Base-by-base conservation (phyloP, 2,113 vertebrate genomes). In the Gadus macrocephalus region DNA sequence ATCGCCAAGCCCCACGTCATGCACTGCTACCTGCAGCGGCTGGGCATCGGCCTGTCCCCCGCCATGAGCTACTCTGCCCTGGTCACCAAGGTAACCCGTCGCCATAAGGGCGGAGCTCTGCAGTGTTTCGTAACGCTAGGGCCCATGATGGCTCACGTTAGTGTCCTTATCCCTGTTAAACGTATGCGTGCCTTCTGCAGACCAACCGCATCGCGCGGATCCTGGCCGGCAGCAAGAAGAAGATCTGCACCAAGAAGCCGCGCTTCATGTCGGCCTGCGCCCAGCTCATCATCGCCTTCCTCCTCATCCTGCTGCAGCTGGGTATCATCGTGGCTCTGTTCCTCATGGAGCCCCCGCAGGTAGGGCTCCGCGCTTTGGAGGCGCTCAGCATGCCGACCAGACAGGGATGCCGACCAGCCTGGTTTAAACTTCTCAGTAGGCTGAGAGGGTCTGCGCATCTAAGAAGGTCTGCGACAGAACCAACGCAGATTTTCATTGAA, bases 211-310 rank as follows among this genome's bases (percentile, higher is more conserved):
- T 99, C 9, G 97, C 97, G 6, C 93, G 97, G 67, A 99, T 99
- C 83, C 91, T 99, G 77, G 97, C 97, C 3, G 97, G 97, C 66
- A 99, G 97, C 91, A 99, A 99, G 87, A 99, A 99, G 89, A 99
- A 99, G 82, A 99, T 99, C 80, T 99, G 97, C 67, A 99, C 97
- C 72, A 98, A 98, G 90, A 99, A 99, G 75, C 97, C 97, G 12
- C 91, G 97, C 66, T 99, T 99, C 88, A 98, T 99, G 95, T 98
- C 96, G 78, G 96, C 97, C 78, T 99, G 97, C 0, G 97, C 97
- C 67, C 97, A 99, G 87, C 90, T 99, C 63, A 92, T 98, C 79
- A 99, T 99, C 64, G 95, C 97, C 17, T 97, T 96, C 80, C 89
- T 98, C 58, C 91, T 99, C 75, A 98, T 99, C 75, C 92, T 95